A percentile compares a stretch with the other conserved stretches of the same genome.
These are phyloP conservation scores for Aphelinus atriplicis DNA, from an alignment of 1,140 invertebrate genomes.

Conservation along the genomic window DNA sequence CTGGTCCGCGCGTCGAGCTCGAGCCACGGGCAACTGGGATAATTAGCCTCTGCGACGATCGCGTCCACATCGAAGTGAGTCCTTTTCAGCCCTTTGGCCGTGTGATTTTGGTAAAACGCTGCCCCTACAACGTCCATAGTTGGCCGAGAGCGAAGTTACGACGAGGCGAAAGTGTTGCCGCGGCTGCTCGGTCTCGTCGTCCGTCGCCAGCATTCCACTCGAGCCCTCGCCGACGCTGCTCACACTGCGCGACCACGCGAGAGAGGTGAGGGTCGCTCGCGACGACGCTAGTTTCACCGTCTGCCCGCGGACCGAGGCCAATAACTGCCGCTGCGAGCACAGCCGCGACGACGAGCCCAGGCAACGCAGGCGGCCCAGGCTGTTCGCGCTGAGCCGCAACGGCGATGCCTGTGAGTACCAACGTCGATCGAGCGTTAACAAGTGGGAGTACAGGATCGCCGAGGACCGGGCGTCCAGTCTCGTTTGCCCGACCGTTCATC, in stretches of 20 bases:
- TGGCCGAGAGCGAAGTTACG: not conserved
- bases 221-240: too few relatives aligned
- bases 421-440: conserved; percentile 46
- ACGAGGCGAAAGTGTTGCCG: not conserved
- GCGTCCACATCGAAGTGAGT: not conserved
- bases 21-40: not conserved
- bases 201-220: too few relatives aligned
- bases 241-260: too few relatives aligned
- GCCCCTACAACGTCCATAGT: not conserved
- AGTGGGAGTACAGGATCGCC: conserved; percentile 41
- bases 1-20: conserved; percentile 4
- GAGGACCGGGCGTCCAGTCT: conserved; percentile 44
- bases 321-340: too few relatives aligned
- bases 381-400: conserved; percentile 55
- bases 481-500: conserved; percentile 44
- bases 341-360: not conserved
- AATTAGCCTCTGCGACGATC: not conserved
- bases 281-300: too few relatives aligned
- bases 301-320: too few relatives aligned
- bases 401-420: conserved; percentile 55
- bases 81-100: too few relatives aligned
- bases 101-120: too few relatives aligned
- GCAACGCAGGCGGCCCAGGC: conserved; percentile 29
- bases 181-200: not conserved
- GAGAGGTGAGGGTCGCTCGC: too few relatives aligned